Evolutionary conservation across 2,888 invertebrate species (phyloP).

Genomic region (Hirtodrosophila confusa): DNA sequence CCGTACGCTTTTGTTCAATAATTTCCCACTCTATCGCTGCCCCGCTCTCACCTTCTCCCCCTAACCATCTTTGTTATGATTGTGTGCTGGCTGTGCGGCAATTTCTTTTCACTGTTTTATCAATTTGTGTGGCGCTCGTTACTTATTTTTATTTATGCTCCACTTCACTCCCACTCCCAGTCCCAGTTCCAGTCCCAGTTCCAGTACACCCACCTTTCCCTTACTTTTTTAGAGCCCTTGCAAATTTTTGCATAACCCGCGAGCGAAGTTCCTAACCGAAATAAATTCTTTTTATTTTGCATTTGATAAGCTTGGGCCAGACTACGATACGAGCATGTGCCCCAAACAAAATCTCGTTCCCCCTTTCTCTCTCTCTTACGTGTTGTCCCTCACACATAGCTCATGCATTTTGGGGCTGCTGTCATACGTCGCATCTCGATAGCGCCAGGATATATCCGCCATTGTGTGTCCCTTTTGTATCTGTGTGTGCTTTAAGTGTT

Average conservation of each 20-base stretch:
- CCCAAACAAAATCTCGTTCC: conserved; percentile 40
- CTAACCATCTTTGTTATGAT: conserved; percentile 33
- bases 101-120: conserved; percentile 75
- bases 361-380: background rate
- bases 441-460: conserved; percentile 43
- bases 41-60: conserved; percentile 6
- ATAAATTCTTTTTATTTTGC: conserved; percentile 75
- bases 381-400: conserved; percentile 41
- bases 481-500: conserved; percentile 65
- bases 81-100: conserved; percentile 52
- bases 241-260: conserved; percentile 77
- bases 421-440: conserved; percentile 75
- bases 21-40: conserved; percentile 51
- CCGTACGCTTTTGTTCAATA: conserved; percentile 75
- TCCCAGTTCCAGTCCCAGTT: conserved; percentile 3
- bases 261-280: conserved; percentile 76
- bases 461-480: conserved; percentile 27
- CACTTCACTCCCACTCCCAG: conserved; percentile 20
- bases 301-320: conserved; percentile 74
- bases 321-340: conserved; percentile 30
- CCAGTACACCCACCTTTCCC: background rate
- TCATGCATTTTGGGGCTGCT: conserved; percentile 70
- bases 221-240: conserved; percentile 48
- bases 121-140: conserved; percentile 76
- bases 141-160: conserved; percentile 74